phyloP scores from a whole-genome alignment of 2,797 vertebrate genomes.

The Bradypodion pumilum region DNA sequence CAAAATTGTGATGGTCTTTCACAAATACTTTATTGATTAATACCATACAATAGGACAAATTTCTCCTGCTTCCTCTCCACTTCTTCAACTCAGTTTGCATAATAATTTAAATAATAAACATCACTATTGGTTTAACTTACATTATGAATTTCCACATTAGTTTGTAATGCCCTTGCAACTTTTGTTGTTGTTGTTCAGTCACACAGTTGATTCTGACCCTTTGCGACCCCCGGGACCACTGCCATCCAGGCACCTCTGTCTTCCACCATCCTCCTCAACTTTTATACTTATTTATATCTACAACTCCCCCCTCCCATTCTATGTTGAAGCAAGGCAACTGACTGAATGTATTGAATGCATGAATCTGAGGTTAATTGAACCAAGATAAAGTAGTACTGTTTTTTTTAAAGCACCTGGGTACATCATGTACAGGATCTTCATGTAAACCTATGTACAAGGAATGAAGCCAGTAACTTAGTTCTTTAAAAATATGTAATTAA shows the following conservation, averaged over 20 bases:
- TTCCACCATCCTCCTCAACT: too few relatives aligned
- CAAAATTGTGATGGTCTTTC: too few relatives aligned
- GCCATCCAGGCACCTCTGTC: too few relatives aligned
- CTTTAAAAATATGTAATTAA: neutral
- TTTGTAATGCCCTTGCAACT: neutral
- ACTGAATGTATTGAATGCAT: neutral
- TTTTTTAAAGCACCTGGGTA: neutral
- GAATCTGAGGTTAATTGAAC: neutral
- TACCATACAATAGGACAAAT: neutral
- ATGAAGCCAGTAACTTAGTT: neutral
- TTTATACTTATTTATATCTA: neutral
- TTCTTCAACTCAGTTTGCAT: neutral
- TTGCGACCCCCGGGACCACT: too few relatives aligned
- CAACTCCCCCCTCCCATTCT: neutral
- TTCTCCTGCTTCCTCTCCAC: neutral
- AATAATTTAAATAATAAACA: neutral
- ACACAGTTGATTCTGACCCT: too few relatives aligned
- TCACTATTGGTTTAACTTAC: neutral
- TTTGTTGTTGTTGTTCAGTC: too few relatives aligned
- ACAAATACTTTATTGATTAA: neutral
- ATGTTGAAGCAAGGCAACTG: neutral
- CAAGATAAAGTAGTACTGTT: neutral
- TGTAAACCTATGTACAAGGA: neutral
- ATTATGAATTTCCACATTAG: neutral
- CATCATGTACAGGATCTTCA: neutral